Base-by-base conservation (phyloP, 2,797 vertebrate species). In the Emydoidea blandingii region DNA sequence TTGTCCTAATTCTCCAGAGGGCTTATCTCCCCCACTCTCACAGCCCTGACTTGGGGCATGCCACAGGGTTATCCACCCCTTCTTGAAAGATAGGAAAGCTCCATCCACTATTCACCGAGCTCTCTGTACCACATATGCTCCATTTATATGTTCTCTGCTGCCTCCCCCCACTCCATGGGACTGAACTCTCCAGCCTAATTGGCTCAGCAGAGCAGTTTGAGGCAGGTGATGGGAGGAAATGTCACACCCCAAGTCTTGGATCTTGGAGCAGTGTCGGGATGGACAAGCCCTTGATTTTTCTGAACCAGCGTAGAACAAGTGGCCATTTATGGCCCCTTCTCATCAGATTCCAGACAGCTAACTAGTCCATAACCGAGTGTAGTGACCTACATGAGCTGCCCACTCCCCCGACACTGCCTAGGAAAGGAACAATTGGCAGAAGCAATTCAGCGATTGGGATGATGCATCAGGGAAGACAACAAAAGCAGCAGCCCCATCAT, bases 371-470 rank as follows among this genome's bases (percentile, higher is more conserved):
- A 79, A 52, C 18, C 27, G 19, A 52, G 50, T 6, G 4, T 23
- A 79, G 31, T 23, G 31, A 79, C 18, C 49, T 53, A n/a, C 49
- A 79, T 44, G 44, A 53, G 16, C 31, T n/a, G 34, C 50, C 31
- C 9, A n/a, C 16, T 79, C 34, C 5, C 11, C 78, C 18, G 10
- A 53, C 3, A 53, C 31, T n/a, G 49, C 5, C 19, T n/a, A 53
- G 49, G 8, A 52, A n/a, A 34, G 74, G 78, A 50, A 79, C 6
- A 50, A 59, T 78, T 78, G 18, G 62, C 54, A 96, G 79, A 94
- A 94, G 68, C 1, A 4, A 1, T 0, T 18, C 0, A 0, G 12
- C 9, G 52, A 80, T 50, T 68, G 44, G 50, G 9, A 68, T 19
- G 56, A 83, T 44, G 68, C 21, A 57, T 88, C 81, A 5, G 15